Evolutionary conservation across 1,140 invertebrate genomes (phyloP).

Genomic region (Drosophila truncata): DNA sequence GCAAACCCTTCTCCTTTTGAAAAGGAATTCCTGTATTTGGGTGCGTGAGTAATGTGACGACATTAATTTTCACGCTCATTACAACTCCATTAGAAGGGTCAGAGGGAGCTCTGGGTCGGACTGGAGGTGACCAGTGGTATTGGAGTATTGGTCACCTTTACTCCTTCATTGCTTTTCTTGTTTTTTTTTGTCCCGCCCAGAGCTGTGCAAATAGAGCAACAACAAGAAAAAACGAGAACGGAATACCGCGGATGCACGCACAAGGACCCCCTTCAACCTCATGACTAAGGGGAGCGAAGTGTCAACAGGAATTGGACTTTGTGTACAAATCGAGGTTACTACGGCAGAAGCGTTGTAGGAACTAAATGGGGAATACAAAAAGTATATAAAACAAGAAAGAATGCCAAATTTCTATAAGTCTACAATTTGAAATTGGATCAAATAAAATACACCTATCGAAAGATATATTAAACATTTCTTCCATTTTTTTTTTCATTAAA

Average conservation of each 20-base stretch:
- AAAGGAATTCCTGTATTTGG: slow-evolving; percentile 44
- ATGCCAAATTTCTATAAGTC: background rate
- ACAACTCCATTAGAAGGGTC: slow-evolving; percentile 76
- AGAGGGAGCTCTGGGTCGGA: background rate
- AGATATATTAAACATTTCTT: too few species aligned
- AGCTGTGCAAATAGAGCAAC: slow-evolving; percentile 36
- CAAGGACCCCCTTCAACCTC: slow-evolving; percentile 31
- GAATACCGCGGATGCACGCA: slow-evolving; percentile 68
- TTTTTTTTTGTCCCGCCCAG: background rate
- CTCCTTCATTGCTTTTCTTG: background rate
- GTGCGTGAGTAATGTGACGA: slow-evolving; percentile 84
- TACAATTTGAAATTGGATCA: background rate
- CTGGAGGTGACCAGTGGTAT: background rate
- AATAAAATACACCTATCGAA: too few species aligned
- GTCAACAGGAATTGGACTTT: slow-evolving; percentile 62
- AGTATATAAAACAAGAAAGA: slow-evolving; percentile 1
- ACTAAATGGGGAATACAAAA: slow-evolving; percentile 17
- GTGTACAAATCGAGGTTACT: slow-evolving; percentile 72
- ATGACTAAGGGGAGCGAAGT: slow-evolving; percentile 45
- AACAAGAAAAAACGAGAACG: slow-evolving; percentile 43
- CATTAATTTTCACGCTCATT: slow-evolving; percentile 84
- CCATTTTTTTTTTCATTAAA: too few species aligned
- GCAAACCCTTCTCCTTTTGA: slow-evolving; percentile 6
- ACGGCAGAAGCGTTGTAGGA: slow-evolving; percentile 35
- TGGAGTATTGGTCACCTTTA: slow-evolving; percentile 2